Evolutionary conservation across 2,888 invertebrate species (phyloP), one percentile per base, ranked within the genome.

Genomic region (Apamea anceps): DNA sequence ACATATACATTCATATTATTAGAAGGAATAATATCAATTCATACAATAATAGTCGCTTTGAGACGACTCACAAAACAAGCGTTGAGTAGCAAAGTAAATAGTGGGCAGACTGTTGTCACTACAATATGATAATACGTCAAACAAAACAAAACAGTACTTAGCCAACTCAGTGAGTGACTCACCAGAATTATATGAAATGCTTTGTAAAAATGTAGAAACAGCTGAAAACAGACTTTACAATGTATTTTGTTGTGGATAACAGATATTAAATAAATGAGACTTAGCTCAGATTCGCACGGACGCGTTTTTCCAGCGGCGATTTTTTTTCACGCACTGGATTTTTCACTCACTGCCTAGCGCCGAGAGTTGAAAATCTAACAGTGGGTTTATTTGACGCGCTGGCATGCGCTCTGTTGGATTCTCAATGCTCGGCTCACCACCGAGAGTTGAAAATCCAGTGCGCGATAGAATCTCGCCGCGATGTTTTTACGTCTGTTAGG

Each of bases 11-110:
- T 13, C 37, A 42, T 62, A n/a, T 60, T n/a, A 51, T 32, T 2
- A 18, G 18, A 42, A 37, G 18, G 21, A 48, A 67, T 37, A 78
- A 28, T 28, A 62, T 54, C 15, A 18, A 63, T 54, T 32, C 32
- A 65, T 21, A 32, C 6, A 13, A 32, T 51, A 83, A 54, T 32
- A 25, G n/a, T 75, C n/a, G 60, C 12, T 45, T 65, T 70, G 45
- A 71, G 63, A 57, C n/a, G 37, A 28, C n/a, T 48, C 6, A 63
- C 37, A 71, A 73, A 76, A 45, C 65, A 54, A 65, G 32, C 66
- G 72, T 70, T 51, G 48, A 70, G 28, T 60, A 21, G 25, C 45
- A 65, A 76, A 76, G 82, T 81, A 76, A 85, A 85, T 37, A 54
- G 15, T 13, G 25, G 25, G 45, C 42, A 75, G n/a, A 54, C 28